phyloP scores from a whole-genome alignment of 1,140 invertebrate species.

The Zaprionus vittiger region DNA sequence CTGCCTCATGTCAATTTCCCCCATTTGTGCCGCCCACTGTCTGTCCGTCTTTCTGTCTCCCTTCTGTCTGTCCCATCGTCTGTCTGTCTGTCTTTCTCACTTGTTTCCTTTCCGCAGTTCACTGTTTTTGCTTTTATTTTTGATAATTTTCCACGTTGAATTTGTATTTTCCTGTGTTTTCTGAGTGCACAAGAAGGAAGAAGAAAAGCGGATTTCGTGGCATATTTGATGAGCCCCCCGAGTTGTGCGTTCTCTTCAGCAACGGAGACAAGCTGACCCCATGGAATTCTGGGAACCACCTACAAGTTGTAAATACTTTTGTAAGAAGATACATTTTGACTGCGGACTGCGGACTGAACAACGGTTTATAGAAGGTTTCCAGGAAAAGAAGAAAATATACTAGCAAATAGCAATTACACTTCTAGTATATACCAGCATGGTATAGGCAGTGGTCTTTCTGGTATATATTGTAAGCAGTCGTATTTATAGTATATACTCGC shows the following conservation, averaged over 20 bases:
- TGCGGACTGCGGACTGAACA: background rate
- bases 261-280: constrained; percentile 16
- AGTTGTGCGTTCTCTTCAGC: constrained; percentile 43
- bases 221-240: constrained; percentile 65
- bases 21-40: background rate
- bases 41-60: constrained; percentile 4
- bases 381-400: background rate
- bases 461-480: background rate
- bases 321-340: constrained; percentile 6
- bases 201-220: constrained; percentile 64
- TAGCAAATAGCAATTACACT: background rate
- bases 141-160: constrained; percentile 73
- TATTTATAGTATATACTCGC: background rate
- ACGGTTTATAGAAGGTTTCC: background rate
- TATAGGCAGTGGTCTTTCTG: background rate
- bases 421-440: background rate
- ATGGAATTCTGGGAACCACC: constrained; percentile 34
- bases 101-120: constrained; percentile 26
- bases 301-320: constrained; percentile 24
- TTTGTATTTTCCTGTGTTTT: constrained; percentile 39
- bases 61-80: background rate
- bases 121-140: constrained; percentile 63
- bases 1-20: constrained; percentile 11
- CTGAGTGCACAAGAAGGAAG: constrained; percentile 18
- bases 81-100: constrained; percentile 17